Conservation (phyloP, 2,888 invertebrate genomes). For the Tetragonisca angustula region DNA sequence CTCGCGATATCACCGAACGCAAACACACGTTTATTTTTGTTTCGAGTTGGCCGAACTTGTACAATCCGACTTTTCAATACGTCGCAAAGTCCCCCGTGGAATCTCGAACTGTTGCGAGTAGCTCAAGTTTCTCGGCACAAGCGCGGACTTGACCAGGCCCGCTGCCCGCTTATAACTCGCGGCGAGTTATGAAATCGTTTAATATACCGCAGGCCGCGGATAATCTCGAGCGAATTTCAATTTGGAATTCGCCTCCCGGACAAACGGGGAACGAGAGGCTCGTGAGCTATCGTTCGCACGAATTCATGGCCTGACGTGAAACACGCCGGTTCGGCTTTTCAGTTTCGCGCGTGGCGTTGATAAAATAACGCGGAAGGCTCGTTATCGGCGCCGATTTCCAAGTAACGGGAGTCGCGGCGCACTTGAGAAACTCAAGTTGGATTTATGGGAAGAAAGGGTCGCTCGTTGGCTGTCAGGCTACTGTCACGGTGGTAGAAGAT, state of each 20-base stretch:
- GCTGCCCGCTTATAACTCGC: not conserved
- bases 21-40: conserved; percentile 2
- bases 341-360: conserved; percentile 61
- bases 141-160: not conserved
- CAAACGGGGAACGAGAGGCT: conserved; percentile 1
- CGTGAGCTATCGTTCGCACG: conserved; percentile 2
- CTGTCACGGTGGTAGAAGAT: not conserved
- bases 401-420: conserved; percentile 67
- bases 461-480: conserved; percentile 47
- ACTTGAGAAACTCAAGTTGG: conserved; percentile 12
- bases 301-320: conserved; percentile 45
- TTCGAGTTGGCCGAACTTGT: too few relatives aligned
- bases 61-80: conserved; percentile 23
- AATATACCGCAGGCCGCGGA: not conserved
- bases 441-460: conserved; percentile 35
- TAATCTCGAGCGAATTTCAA: conserved; percentile 43
- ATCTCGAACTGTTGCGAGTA: conserved; percentile 18
- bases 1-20: not conserved
- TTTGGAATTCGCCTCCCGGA: conserved; percentile 13
- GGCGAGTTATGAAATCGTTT: conserved; percentile 34
- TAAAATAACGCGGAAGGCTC: conserved; percentile 51
- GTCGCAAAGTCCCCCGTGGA: conserved; percentile 16
- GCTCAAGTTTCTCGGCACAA: conserved; percentile 34
- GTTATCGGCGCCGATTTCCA: conserved; percentile 63
- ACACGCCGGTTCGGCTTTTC: conserved; percentile 53